A percentile compares a stretch with the other conserved stretches of the same genome.
phyloP scores from a whole-genome alignment of 2,113 vertebrate genomes.

The Andinoacara biseriatus region DNA sequence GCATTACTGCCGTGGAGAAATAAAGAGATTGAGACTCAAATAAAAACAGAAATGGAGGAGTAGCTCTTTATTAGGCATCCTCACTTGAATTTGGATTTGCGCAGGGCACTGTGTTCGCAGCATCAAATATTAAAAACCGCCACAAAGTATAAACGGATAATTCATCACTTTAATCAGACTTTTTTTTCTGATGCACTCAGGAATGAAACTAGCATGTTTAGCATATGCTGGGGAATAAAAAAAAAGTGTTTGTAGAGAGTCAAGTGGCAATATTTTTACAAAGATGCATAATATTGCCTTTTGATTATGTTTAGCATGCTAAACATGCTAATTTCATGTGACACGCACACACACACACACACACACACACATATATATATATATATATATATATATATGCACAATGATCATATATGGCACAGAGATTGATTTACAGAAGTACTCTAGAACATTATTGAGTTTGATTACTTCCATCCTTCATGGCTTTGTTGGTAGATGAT shows the following conservation, averaged over 20 bases:
- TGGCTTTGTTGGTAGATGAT: accelerated
- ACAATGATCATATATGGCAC: too few species aligned
- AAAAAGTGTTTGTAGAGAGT: not conserved
- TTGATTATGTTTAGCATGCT: too few species aligned
- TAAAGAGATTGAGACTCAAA: conserved; percentile 16
- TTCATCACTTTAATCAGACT: not conserved
- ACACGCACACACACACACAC: too few species aligned
- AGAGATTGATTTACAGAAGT: too few species aligned
- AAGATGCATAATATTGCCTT: too few species aligned
- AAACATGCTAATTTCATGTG: too few species aligned
- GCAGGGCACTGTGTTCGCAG: not conserved
- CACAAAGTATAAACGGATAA: not conserved
- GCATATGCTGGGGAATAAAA: not conserved
- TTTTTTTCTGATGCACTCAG: not conserved
- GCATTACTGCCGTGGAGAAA: conserved; percentile 34
- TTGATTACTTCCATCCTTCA: not conserved
- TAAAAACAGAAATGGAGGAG: conserved; percentile 22
- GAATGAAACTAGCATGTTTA: not conserved
- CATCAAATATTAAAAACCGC: not conserved
- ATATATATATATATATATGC: too few species aligned
- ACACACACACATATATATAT: too few species aligned
- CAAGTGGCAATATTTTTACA: not conserved
- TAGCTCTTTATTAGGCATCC: conserved; percentile 9
- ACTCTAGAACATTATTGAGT: too few species aligned
- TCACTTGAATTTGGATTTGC: not conserved